Conservation (phyloP, 2,113 vertebrate genomes). For the Deroptyus accipitrinus region DNA sequence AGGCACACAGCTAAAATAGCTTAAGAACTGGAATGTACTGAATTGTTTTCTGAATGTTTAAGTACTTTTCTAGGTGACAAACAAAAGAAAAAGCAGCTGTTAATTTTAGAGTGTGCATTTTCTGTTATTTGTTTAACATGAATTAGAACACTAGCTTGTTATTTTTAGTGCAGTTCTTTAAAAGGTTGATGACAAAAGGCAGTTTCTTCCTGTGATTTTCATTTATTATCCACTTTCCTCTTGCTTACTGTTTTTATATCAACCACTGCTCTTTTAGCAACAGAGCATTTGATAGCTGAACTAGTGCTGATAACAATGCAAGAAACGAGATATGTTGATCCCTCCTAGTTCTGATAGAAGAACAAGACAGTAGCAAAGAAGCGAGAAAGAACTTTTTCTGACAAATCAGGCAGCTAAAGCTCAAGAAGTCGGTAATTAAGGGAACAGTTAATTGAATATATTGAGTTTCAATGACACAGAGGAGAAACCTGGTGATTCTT, state of each 20-base stretch:
- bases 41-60: background rate
- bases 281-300: background rate
- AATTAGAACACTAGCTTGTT: background rate
- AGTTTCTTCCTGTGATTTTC: background rate
- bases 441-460: background rate
- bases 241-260: background rate
- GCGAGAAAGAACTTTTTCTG: background rate
- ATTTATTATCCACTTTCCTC: background rate
- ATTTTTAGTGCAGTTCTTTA: background rate
- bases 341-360: background rate
- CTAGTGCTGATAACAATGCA: background rate
- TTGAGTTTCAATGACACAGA: background rate
- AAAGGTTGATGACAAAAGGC: background rate
- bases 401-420: background rate
- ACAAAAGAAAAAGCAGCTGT: background rate
- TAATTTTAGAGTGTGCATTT: background rate
- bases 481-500: background rate
- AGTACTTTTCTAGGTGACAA: background rate
- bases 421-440: background rate
- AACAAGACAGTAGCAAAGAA: background rate
- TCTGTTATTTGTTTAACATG: background rate
- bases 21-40: background rate
- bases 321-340: background rate
- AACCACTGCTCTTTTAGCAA: background rate
- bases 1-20: background rate